Conservation (phyloP, 1,140 invertebrate species). For the Aethina tumida region DNA sequence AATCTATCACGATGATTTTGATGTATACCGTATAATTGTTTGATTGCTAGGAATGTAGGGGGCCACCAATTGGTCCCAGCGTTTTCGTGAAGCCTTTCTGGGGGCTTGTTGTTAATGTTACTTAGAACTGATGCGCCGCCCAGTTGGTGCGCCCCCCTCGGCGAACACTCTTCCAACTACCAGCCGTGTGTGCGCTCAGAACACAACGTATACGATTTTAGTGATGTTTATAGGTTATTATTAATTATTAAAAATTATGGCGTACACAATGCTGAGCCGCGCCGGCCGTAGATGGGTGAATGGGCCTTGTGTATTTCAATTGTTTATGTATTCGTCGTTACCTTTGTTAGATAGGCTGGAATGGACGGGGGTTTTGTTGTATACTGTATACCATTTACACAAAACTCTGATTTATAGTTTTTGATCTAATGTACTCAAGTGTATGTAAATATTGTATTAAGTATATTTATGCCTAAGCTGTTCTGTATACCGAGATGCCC, state of each 20-base stretch:
- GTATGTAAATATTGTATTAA: slow-evolving; percentile 28
- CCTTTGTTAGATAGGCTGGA: slow-evolving; percentile 25
- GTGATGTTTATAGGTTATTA: slow-evolving; percentile 32
- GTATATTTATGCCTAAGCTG: slow-evolving; percentile 25
- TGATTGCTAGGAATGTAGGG: neutral
- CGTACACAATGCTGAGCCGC: slow-evolving; percentile 23
- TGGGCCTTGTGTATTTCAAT: slow-evolving; percentile 4
- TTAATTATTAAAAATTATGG: slow-evolving; percentile 25
- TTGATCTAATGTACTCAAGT: slow-evolving; percentile 27
- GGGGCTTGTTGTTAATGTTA: slow-evolving; percentile 18
- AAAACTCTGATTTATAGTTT: slow-evolving; percentile 26
- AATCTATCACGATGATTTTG: slow-evolving; percentile 15
- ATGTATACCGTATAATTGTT: slow-evolving; percentile 11
- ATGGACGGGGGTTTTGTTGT: slow-evolving; percentile 17
- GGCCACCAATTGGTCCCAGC: slow-evolving; percentile 7
- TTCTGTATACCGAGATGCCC: slow-evolving; percentile 24
- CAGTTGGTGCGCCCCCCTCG: slow-evolving; percentile 11
- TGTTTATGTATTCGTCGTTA: slow-evolving; percentile 24
- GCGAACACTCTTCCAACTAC: neutral
- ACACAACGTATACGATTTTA: slow-evolving; percentile 31
- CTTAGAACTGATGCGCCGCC: slow-evolving; percentile 12
- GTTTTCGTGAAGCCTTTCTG: slow-evolving; percentile 5
- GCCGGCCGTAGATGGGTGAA: slow-evolving; percentile 12
- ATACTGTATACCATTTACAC: slow-evolving; percentile 25
- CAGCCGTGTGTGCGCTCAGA: slow-evolving; percentile 10